These are phyloP conservation scores for Oscheius myriophilus DNA, from an alignment of 2,888 invertebrate genomes.

Conservation along the genomic window DNA sequence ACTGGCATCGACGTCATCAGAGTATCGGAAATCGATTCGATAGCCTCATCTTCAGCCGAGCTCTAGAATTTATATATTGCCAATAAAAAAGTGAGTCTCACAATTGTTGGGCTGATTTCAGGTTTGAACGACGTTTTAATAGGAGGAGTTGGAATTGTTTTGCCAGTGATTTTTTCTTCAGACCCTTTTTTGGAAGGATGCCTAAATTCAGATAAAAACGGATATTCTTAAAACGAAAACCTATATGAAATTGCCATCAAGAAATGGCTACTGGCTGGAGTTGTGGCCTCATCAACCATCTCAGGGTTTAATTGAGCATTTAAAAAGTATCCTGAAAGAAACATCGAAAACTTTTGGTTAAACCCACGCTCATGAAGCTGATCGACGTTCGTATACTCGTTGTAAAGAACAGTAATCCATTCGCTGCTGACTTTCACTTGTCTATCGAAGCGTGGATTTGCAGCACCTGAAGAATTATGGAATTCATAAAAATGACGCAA, in stretches of 20 bases:
- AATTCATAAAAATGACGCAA: not conserved
- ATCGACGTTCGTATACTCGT: conserved; percentile 48
- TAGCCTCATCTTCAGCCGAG: conserved; percentile 39
- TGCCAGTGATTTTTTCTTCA: too few relatives aligned
- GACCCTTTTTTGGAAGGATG: not conserved
- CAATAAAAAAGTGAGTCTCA: conserved; percentile 19
- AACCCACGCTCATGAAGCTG: conserved; percentile 41
- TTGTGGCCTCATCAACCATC: conserved; percentile 17
- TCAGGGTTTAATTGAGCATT: conserved; percentile 38
- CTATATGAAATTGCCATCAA: conserved; percentile 46
- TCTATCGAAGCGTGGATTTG: conserved; percentile 40
- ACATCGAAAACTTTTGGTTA: not conserved
- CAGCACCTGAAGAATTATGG: conserved; percentile 34
- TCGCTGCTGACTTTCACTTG: conserved; percentile 44
- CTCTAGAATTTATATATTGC: conserved; percentile 20
- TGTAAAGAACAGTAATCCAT: conserved; percentile 51
- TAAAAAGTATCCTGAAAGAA: conserved; percentile 43
- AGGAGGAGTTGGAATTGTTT: conserved; percentile 28
- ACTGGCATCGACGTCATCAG: conserved; percentile 3
- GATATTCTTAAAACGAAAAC: conserved; percentile 11
- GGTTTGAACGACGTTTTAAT: conserved; percentile 33
- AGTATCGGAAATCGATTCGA: conserved; percentile 38
- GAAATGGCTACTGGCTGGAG: conserved; percentile 38
- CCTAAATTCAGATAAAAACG: not conserved
- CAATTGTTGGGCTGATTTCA: conserved; percentile 37